Base-by-base conservation (phyloP, 2,888 invertebrate genomes). In the Argyresthia albistria region DNA sequence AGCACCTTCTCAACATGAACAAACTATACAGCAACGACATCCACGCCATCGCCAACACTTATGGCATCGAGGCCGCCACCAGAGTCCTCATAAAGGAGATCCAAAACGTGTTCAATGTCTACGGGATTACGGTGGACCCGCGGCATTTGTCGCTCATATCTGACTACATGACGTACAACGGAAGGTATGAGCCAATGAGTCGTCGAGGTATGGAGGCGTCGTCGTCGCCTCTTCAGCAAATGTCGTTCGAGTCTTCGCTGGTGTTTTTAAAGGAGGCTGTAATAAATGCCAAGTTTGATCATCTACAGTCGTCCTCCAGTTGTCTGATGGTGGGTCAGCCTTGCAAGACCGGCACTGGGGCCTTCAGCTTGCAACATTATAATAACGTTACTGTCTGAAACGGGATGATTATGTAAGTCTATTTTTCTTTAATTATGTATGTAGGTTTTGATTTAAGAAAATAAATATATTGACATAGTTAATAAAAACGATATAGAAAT, bases 81-180 rank as follows among this genome's bases (percentile, higher is more conserved):
- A 92, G 92, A 74, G 95, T 96, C 2, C 94, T 99, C 54, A 93
- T 97, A 10, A 95, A 94, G 80, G 99, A 99, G 89, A 94, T 99
- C 47, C 93, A 95, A 73, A 95, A 96, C 69, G 99, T 99, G 37
- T 99, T 99, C 78, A 95, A 94, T 61, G 97, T 97, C 0, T 99
- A 99, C 67, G 98, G 98, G 35, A 99, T 99, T 66, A 91, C 92
- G 8, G 98, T 99, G 3, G 97, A 99, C 81, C 93, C 95, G 0
- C 90, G 99, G 25, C 99, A 99, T 90, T 89, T 99, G 65, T 91
- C 93, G 0, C 84, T 99, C 6, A 91, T 99, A 52, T 96, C 99
- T 0, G 99, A 99, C 82, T 99, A 98, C 73, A 99, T 99, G 99
- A 99, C 98, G 0, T 97, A 92, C 63, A 95, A 95, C 65, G 99